These are phyloP conservation scores for Sebastes vulpes DNA, from an alignment of 2,797 vertebrate genomes.

Conservation along the genomic window DNA sequence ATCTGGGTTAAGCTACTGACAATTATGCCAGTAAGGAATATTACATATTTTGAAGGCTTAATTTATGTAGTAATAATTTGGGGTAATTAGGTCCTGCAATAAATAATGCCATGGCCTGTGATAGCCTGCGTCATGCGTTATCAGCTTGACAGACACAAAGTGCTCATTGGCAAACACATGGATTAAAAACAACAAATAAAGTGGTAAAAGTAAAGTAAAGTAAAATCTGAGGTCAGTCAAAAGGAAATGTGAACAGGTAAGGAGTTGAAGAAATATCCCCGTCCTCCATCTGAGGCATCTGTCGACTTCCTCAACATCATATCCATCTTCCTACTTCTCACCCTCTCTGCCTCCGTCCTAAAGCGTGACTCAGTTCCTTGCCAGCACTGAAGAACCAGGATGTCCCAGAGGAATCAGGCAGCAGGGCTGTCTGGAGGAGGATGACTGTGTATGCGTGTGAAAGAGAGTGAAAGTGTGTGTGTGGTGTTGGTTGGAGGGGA, in stretches of 20 bases:
- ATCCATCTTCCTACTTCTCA: constrained; percentile 24
- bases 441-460: constrained; percentile 18
- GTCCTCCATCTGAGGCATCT: neutral
- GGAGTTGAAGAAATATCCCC: neutral
- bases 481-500: constrained; percentile 4
- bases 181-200: neutral
- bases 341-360: constrained; percentile 25
- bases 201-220: neutral
- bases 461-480: neutral
- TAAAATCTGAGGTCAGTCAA: neutral
- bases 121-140: neutral
- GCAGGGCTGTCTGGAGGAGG: constrained; percentile 41
- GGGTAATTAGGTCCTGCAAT: neutral
- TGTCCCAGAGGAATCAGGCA: constrained; percentile 47
- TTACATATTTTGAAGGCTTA: neutral
- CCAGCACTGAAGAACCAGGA: constrained; percentile 40
- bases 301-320: neutral
- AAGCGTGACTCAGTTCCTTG: constrained; percentile 50
- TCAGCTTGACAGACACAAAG: neutral
- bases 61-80: neutral
- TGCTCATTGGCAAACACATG: neutral
- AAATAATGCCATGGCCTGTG: neutral
- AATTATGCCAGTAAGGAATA: neutral
- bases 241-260: neutral
- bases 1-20: too few species aligned